A percentile compares a stretch with the other conserved stretches of the same genome.
Conservation (phyloP, 2,797 vertebrate genomes). For the Potorous gilbertii region DNA sequence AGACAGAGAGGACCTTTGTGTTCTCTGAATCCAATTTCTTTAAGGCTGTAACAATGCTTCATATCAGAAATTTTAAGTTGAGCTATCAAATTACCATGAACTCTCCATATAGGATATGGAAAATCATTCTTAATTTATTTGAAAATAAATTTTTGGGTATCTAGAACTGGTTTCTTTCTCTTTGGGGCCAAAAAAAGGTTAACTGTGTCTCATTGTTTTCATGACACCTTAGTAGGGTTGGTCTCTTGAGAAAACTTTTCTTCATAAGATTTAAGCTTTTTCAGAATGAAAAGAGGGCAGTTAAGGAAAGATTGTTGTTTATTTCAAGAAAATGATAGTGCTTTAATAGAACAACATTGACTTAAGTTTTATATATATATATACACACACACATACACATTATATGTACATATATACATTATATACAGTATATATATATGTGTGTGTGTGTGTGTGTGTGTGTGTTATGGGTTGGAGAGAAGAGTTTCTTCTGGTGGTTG, state of each 20-base stretch:
- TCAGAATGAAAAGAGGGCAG: slow-evolving; percentile 14
- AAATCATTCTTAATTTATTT: slow-evolving; percentile 67
- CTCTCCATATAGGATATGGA: slow-evolving; percentile 50
- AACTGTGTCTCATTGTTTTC: slow-evolving; percentile 37
- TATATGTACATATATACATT: no score
- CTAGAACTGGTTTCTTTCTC: slow-evolving; percentile 40
- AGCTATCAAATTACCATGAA: slow-evolving; percentile 66
- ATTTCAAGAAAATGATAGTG: neutral
- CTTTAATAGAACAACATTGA: no score
- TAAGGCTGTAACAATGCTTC: slow-evolving; percentile 56
- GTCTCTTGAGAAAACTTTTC: slow-evolving; percentile 62
- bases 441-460: no score
- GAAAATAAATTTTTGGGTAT: slow-evolving; percentile 60
- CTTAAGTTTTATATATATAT: no score
- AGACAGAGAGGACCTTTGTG: slow-evolving; percentile 53
- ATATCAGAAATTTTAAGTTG: slow-evolving; percentile 74
- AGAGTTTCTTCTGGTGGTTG: neutral
- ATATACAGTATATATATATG: no score
- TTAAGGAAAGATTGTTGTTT: slow-evolving; percentile 42
- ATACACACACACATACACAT: no score
- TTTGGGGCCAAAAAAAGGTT: slow-evolving; percentile 52
- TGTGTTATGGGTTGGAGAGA: no score
- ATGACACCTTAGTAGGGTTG: slow-evolving; percentile 54
- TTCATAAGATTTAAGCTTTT: slow-evolving; percentile 55
- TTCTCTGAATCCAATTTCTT: slow-evolving; percentile 67